Conservation (phyloP, 2,888 invertebrate species). For the Trachelus tabidus region DNA sequence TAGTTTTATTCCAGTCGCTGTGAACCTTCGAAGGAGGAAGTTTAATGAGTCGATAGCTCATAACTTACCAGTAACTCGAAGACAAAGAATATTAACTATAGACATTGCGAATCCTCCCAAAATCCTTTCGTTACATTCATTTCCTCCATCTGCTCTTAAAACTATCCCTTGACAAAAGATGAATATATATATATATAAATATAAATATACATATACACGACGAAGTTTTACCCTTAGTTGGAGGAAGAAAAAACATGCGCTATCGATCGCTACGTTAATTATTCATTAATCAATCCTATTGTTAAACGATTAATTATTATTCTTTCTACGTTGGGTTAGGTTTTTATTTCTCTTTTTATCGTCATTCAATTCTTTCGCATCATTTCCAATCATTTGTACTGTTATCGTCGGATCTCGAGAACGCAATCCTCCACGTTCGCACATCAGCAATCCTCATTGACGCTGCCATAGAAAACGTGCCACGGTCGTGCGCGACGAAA, state of each 20-base stretch:
- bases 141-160: slow-evolving; percentile 21
- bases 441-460: slow-evolving; percentile 34
- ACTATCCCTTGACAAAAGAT: slow-evolving; percentile 16
- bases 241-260: neutral
- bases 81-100: neutral
- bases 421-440: neutral
- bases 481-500: slow-evolving; percentile 17
- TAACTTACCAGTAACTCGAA: neutral
- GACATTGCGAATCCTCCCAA: slow-evolving; percentile 14
- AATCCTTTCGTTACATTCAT: slow-evolving; percentile 31
- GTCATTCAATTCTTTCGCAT: slow-evolving; percentile 6
- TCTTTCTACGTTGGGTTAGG: slow-evolving; percentile 47
- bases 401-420: neutral
- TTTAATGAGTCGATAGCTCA: too few species aligned
- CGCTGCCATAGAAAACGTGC: slow-evolving; percentile 55
- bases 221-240: slow-evolving; percentile 27
- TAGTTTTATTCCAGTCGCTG: slow-evolving; percentile 49
- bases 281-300: slow-evolving; percentile 29
- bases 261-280: slow-evolving; percentile 30
- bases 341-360: slow-evolving; percentile 36
- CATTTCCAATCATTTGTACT: neutral
- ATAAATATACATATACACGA: neutral
- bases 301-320: slow-evolving; percentile 40
- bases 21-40: slow-evolving; percentile 10
- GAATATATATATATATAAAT: slow-evolving; percentile 4